Evolutionary conservation across 2,797 vertebrate genomes (phyloP), one percentile per base, ranked within the genome.

Genomic region (Catamblyrhynchus diadema): DNA sequence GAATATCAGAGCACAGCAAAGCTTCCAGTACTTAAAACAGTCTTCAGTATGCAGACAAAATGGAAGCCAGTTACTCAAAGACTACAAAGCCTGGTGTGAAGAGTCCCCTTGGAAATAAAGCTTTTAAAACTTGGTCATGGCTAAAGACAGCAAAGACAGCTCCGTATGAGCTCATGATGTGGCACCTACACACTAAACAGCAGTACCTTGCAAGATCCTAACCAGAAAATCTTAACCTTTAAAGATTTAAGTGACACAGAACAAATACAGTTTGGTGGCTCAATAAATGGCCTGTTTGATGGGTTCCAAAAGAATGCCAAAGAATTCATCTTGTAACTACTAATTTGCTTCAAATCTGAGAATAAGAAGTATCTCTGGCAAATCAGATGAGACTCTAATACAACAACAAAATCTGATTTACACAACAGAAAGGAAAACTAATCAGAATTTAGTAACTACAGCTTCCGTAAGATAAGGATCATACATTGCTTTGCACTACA

Each of bases 291-390:
- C 23, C 59, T 27, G n/a, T 67, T 77, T 73, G n/a, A 33, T 24
- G 30, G 4, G 10, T 69, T 90, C 48, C 90, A 64, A 44, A 81
- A 75, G 69, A 86, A 59, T 5, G 13, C 22, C 72, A 56, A 80
- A 83, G 93, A 92, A 82, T 70, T 88, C 12, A 65, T 32, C 41
- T 21, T 17, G 15, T 41, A 19, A 77, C 74, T 86, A 90, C n/a
- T 47, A 45, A 61, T 62, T 88, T 86, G 81, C 70, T 81, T 81
- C 28, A 90, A 91, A 74, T 45, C 77, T 67, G 23, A 21, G 47
- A 95, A 74, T 71, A 93, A 96, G 86, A 95, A 73, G 44, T 60
- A 11, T 42, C 35, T 81, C 37, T 82, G 37, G 17, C 28, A 82
- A 79, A 50, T 33, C 32, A 45, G 86, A 79, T 57, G n/a, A 81